Base-by-base conservation (phyloP, 1,140 invertebrate species). In the Zaprionus tsacasi region DNA sequence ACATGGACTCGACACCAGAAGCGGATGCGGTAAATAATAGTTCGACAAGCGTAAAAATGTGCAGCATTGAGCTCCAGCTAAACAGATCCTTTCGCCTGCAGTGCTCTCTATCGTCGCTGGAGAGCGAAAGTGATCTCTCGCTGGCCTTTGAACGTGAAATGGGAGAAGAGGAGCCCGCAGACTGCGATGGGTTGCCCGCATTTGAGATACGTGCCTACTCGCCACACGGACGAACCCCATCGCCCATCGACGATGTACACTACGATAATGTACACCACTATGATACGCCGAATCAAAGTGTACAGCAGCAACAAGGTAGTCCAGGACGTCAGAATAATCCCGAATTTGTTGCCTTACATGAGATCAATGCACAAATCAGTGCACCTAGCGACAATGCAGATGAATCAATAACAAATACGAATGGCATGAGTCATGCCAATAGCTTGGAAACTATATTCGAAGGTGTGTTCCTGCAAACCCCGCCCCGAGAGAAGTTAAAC, bases 381-480 rank as follows among this genome's bases (percentile, higher is more conserved):
- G 83, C 89, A n/a, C 91, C 89, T 6, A 78, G 68, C 59, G 79
- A 91, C 6, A 73, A 73, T 56, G 64, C 61, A 12, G 55, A 80
- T 27, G 78, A 80, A 25, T 78, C 85, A 10, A 59, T 33, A 50
- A 13, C 38, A 15, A 45, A n/a, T 40, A 48, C 45, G 45, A 10
- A 11, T 6, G 64, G 21, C 7, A 65, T 78, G 0, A 88, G 65
- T 35, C 70, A 55, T 30, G 73, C 57, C 50, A 90, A 77, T 55
- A 92, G 74, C 17, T 57, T 92, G 21, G 91, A 92, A 40, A 92
- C 91, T 27, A 92, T 92, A 35, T 92, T 91, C 56, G 91, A 92
- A 63, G 91, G 89, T 6, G 81, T 92, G 2, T 92, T 92, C n/a
- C 63, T 92, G 6, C 70, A 91, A 15, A 92, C 91, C 1, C 91